These are phyloP conservation scores for Vulpes lagopus DNA, from an alignment of 2,113 vertebrate genomes.

Conservation along the genomic window DNA sequence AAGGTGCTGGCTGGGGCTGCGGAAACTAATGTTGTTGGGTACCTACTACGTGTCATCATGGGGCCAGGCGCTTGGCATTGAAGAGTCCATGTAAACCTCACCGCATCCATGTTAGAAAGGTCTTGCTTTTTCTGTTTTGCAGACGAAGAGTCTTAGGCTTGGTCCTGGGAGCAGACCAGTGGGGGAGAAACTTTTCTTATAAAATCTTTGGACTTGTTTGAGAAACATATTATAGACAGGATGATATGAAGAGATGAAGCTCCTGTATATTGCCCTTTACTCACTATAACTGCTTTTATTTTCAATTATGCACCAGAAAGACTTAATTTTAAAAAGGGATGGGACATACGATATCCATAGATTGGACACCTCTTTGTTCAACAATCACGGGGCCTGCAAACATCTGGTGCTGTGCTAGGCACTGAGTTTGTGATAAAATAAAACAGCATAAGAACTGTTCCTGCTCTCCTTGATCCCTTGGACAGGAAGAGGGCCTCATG, in stretches of 20 bases:
- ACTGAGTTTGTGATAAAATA: too few relatives aligned
- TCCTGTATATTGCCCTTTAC: background rate
- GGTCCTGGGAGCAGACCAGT: background rate
- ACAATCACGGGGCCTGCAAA: background rate
- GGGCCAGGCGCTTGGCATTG: fast-evolving
- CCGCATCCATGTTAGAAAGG: background rate
- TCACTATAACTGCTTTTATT: background rate
- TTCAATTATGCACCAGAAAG: background rate
- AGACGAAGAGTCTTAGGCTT: background rate
- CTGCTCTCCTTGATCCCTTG: too few relatives aligned
- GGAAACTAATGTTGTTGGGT: fast-evolving
- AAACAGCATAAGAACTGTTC: fast-evolving
- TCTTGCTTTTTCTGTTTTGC: background rate
- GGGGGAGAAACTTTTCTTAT: background rate
- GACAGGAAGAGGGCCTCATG: background rate
- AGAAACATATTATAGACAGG: background rate
- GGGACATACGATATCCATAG: background rate
- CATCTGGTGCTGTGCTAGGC: fast-evolving
- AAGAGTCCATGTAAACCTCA: fast-evolving
- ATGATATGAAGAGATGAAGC: background rate
- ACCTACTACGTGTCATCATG: background rate
- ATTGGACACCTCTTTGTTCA: background rate
- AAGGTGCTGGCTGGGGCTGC: fast-evolving
- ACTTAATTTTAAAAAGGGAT: background rate
- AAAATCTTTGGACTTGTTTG: background rate